phyloP scores from a whole-genome alignment of 2,797 vertebrate species.

The Ptychobarbus kaznakovi region DNA sequence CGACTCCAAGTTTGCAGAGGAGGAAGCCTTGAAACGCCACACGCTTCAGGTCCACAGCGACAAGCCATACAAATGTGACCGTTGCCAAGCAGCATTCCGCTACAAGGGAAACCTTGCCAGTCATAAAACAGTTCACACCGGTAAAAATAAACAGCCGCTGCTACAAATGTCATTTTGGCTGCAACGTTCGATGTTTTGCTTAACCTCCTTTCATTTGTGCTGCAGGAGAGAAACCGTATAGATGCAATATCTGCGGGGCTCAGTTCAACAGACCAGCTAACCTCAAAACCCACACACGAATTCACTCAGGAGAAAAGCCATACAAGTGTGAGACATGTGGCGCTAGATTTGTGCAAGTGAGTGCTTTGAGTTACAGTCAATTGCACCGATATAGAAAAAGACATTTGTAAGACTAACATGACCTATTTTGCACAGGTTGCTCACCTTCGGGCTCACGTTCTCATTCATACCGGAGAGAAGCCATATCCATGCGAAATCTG shows the following conservation, averaged over 20 bases:
- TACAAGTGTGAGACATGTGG: slow-evolving; percentile 99
- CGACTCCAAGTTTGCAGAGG: slow-evolving; percentile 93
- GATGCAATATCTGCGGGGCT: slow-evolving; percentile 97
- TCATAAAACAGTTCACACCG: slow-evolving; percentile 98
- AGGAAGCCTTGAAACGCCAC: slow-evolving; percentile 93
- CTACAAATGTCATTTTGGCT: slow-evolving; percentile 6
- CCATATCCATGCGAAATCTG: slow-evolving; percentile 99
- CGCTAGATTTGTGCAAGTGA: slow-evolving; percentile 96
- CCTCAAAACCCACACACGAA: slow-evolving; percentile 98
- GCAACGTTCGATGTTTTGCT: not conserved
- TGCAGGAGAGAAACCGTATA: slow-evolving; percentile 97
- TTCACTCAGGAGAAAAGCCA: slow-evolving; percentile 99
- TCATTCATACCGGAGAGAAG: slow-evolving; percentile 99
- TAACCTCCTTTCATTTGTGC: slow-evolving; percentile 17
- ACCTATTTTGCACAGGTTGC: slow-evolving; percentile 83
- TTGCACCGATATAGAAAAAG: not conserved
- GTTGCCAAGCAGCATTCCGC: slow-evolving; percentile 97
- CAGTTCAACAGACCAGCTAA: slow-evolving; percentile 99
- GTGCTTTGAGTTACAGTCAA: not conserved
- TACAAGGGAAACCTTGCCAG: slow-evolving; percentile 99
- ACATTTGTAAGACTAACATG: not conserved
- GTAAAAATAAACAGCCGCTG: slow-evolving; percentile 68
- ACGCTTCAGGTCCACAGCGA: slow-evolving; percentile 96
- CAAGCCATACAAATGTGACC: slow-evolving; percentile 99
- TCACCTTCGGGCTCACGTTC: slow-evolving; percentile 94